A percentile compares a stretch with the other conserved stretches of the same genome.
Conservation (phyloP, 2,888 invertebrate species). For the Malthinus seriepunctatus region DNA sequence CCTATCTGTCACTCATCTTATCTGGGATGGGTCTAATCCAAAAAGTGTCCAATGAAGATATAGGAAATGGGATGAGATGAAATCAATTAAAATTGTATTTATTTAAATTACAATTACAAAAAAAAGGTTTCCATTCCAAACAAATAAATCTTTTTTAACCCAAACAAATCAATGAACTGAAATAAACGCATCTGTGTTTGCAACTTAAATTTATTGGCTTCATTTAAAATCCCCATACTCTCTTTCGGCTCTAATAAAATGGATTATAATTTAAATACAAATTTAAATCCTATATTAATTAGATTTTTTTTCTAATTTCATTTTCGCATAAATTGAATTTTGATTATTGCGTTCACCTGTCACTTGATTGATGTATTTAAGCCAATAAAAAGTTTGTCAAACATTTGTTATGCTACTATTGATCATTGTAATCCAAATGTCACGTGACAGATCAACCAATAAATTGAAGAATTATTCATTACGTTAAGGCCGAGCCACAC, state of each 20-base stretch:
- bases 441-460: too few species aligned
- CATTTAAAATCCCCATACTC: conserved; percentile 26
- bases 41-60: neutral
- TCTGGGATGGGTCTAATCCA: neutral
- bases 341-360: too few species aligned
- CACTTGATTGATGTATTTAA: too few species aligned
- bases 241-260: neutral
- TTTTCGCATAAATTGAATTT: too few species aligned
- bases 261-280: neutral
- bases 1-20: too few species aligned
- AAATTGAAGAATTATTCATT: too few species aligned
- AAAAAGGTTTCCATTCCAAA: conserved; percentile 5
- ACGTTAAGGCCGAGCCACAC: too few species aligned
- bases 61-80: neutral
- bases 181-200: conserved; percentile 34
- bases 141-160: conserved; percentile 28
- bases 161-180: conserved; percentile 30
- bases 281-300: neutral
- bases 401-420: too few species aligned
- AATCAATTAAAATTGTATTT: conserved; percentile 2
- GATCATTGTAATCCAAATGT: too few species aligned
- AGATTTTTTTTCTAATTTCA: neutral
- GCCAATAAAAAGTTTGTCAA: too few species aligned
- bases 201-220: conserved; percentile 31
- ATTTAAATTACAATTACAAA: conserved; percentile 14